phyloP scores from a whole-genome alignment of 2,113 vertebrate species.

The Hyla sarda region DNA sequence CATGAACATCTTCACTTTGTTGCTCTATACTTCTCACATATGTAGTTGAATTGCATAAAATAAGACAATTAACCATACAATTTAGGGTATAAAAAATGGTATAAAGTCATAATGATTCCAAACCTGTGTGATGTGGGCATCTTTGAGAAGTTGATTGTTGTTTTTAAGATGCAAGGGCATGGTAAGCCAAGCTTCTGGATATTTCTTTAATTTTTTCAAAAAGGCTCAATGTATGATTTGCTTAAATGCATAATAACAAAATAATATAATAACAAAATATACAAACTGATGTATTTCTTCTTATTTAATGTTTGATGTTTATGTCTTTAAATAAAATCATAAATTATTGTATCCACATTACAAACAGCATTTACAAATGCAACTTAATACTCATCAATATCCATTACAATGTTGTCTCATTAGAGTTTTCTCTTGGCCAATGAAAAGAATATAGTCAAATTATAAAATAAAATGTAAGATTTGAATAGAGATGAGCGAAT shows the following conservation, averaged over 20 bases:
- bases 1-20: neutral
- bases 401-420: neutral
- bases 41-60: neutral
- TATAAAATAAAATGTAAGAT: no score
- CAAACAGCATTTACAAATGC: neutral
- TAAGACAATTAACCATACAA: neutral
- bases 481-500: no score
- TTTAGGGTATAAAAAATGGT: neutral
- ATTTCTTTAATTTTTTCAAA: constrained; percentile 3
- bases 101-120: neutral
- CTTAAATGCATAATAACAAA: neutral
- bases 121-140: constrained; percentile 8
- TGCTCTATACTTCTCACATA: neutral
- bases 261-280: no score
- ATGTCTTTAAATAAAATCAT: neutral
- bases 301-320: neutral
- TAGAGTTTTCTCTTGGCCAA: no score
- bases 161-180: neutral
- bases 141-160: neutral
- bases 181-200: constrained; percentile 1
- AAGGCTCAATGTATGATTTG: constrained; percentile 18
- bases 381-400: neutral
- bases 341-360: neutral
- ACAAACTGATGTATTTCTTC: neutral
- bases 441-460: neutral